Evolutionary conservation across 2,888 invertebrate genomes (phyloP), one percentile per base, ranked within the genome.

Genomic region (Sphaerophoria rueppellii): DNA sequence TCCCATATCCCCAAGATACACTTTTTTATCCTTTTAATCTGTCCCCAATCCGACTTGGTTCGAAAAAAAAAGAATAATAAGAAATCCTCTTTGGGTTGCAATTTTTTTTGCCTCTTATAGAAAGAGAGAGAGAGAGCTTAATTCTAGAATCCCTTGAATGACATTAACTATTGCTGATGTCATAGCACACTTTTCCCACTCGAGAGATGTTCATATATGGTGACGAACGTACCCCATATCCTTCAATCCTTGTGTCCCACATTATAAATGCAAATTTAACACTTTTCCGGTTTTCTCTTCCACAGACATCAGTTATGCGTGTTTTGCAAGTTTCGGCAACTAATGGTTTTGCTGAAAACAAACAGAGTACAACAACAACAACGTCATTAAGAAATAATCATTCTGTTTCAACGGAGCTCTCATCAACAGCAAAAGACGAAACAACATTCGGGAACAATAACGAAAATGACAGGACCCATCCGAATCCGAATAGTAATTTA

Each of bases 291-390:
- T 43, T 32, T 55, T 2, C 40, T 7, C 16, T 7, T 60, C 60
- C 52, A 2, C 65, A 85, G 85, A 70, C 85, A 70, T 81, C 76
- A 80, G 81, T 76, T 85, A 85, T 85, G 85, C 85, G 85, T 73
- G 81, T 85, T 40, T 54, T 81, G 85, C 81, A 85, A 63, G 76
- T 50, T 77, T 72, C 75, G 76, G 76, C 85, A 77, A 58, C 76
- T 57, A 85, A 81, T 69, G 73, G 85, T 69, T 85, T 77, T 81
- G 81, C 85, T 81, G 85, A 85, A 55, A 81, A 70, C 43, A 72
- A 69, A 14, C 35, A 58, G 0, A 60, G 35, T 50, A 63, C 1
- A 4, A 58, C 50, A 11, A 58, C 72, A 60, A 73, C 69, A 50
- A 34, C 74, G 46, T 61, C 72, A 55, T 52, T 35, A 34, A 83